A percentile compares a stretch with the other conserved stretches of the same genome.
Conservation (phyloP, 2,797 vertebrate species). For the Chaunax sp. region DNA sequence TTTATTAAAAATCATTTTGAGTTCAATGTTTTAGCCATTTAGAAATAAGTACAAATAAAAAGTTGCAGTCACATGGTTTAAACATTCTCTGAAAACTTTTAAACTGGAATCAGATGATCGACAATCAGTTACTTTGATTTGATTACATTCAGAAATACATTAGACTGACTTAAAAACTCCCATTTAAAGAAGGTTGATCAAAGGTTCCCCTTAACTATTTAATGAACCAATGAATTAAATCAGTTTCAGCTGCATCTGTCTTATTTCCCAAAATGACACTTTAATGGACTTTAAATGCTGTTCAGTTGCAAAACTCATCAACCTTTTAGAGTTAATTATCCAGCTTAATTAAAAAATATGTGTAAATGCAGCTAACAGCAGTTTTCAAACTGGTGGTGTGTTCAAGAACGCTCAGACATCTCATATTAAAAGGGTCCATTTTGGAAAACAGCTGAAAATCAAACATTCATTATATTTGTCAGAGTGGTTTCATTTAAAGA, state of each 20-base stretch:
- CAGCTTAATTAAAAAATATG: not conserved
- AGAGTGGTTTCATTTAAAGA: not conserved
- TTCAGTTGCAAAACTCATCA: not conserved
- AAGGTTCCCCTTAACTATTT: not conserved
- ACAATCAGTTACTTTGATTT: not conserved
- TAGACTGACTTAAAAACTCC: not conserved
- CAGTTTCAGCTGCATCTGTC: no score
- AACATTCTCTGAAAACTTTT: conserved; percentile 11
- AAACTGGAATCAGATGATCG: not conserved
- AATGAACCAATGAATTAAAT: no score
- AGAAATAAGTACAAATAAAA: not conserved
- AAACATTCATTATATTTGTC: not conserved
- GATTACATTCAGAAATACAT: conserved; percentile 19
- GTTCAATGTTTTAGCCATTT: not conserved
- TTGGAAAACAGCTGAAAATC: not conserved
- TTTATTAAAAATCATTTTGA: not conserved
- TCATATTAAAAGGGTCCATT: not conserved
- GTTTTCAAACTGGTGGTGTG: not conserved
- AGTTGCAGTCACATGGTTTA: conserved; percentile 20
- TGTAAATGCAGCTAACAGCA: no score
- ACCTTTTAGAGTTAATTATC: not conserved
- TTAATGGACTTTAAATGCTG: not conserved
- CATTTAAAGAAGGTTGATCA: not conserved
- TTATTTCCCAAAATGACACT: no score
- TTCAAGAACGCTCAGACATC: not conserved